Evolutionary conservation across 2,797 vertebrate genomes (phyloP).

Genomic region (Lepilemur ruficaudatus): DNA sequence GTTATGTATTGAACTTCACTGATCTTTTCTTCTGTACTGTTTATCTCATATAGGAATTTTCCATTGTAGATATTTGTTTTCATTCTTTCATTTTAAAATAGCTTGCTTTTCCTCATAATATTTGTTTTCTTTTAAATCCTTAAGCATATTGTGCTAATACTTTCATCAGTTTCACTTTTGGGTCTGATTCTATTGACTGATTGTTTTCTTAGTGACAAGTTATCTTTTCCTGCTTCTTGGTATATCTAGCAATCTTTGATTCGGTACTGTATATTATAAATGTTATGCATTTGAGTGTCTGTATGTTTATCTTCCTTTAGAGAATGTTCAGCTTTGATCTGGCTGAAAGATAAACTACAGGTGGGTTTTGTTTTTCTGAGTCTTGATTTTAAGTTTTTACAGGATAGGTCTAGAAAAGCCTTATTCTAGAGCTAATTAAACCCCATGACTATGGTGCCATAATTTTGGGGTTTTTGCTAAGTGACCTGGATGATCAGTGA

Average conservation of each 20-base stretch:
- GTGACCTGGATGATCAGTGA: neutral
- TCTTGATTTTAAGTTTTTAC: neutral
- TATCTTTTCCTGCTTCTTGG: neutral
- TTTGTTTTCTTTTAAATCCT: neutral
- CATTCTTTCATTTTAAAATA: neutral
- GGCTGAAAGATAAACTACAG: neutral
- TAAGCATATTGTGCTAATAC: neutral
- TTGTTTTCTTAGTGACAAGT: neutral
- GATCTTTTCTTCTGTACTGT: neutral
- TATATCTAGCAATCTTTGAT: neutral
- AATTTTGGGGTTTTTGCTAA: neutral
- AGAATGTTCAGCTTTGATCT: neutral
- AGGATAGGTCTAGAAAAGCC: neutral
- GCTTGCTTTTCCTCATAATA: neutral
- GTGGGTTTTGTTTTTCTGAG: neutral
- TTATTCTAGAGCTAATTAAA: neutral
- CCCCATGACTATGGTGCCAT: neutral
- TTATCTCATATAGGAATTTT: neutral
- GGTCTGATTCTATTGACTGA: neutral
- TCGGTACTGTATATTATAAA: neutral
- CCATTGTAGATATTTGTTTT: neutral
- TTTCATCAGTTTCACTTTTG: neutral
- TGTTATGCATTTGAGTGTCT: neutral
- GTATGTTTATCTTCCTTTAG: neutral
- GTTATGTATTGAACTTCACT: neutral